phyloP scores from a whole-genome alignment of 2,113 vertebrate species.

The Pterophyllum scalare region DNA sequence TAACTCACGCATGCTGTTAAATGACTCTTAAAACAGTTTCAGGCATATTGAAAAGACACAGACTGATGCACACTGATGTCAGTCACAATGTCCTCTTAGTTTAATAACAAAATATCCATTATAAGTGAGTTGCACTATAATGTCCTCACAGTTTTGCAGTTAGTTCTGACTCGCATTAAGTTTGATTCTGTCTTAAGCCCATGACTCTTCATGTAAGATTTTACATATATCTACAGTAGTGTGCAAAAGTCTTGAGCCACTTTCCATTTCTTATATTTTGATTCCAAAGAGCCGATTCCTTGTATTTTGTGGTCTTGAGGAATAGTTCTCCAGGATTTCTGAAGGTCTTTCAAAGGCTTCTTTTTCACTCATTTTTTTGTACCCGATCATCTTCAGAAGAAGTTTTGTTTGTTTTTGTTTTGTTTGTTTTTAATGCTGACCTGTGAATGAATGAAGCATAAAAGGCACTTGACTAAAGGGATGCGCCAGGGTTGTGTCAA shows the following conservation, averaged over 20 bases:
- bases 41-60: background rate
- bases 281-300: no score
- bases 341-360: no score
- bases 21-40: background rate
- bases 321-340: no score
- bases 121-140: background rate
- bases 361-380: background rate
- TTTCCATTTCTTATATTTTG: no score
- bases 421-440: background rate
- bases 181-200: background rate
- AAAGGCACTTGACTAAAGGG: background rate
- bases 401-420: no score
- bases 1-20: rapidly evolving
- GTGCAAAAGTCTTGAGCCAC: background rate
- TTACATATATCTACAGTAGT: background rate
- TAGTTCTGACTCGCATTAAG: background rate
- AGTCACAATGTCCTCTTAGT: background rate
- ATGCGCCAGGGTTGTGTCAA: background rate
- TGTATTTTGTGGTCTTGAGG: no score
- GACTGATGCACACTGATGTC: background rate
- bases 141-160: background rate
- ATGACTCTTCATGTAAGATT: background rate
- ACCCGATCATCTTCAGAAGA: background rate
- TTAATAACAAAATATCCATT: background rate
- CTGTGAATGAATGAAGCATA: background rate